phyloP scores from a whole-genome alignment of 2,888 invertebrate genomes.

The Linnaemya tessellans region DNA sequence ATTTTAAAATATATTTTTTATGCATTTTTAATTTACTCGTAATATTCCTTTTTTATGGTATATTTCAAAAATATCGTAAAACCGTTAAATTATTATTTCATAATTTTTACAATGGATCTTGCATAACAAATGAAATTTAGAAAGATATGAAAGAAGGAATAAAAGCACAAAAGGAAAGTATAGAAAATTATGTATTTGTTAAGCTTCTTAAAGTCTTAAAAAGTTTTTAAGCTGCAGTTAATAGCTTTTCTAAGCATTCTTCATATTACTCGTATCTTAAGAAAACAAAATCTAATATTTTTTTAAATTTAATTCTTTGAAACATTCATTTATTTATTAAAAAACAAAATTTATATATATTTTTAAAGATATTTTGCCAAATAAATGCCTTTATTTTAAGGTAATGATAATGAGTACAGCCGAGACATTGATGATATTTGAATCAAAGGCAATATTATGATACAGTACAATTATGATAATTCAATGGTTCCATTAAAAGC shows the following conservation, averaged over 20 bases:
- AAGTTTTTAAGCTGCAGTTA: constrained; percentile 30
- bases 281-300: too few relatives aligned
- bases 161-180: background rate
- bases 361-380: background rate
- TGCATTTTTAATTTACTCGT: too few relatives aligned
- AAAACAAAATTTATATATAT: background rate
- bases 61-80: background rate
- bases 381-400: constrained; percentile 7
- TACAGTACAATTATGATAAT: too few relatives aligned
- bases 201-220: constrained; percentile 32
- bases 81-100: background rate
- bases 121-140: background rate
- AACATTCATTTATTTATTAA: constrained; percentile 30
- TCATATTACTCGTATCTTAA: background rate
- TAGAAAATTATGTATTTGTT: constrained; percentile 2
- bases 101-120: background rate
- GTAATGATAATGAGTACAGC: constrained; percentile 1
- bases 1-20: too few relatives aligned
- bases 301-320: background rate
- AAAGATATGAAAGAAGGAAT: background rate
- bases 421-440: constrained; percentile 45
- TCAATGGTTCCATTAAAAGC: too few relatives aligned
- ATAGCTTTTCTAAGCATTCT: constrained; percentile 10
- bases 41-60: background rate
- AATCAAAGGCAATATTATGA: too few relatives aligned